Percentiles rank a stretch among this genome's conserved stretches.
These are phyloP conservation scores for Scopus umbretta DNA, from an alignment of 2,113 vertebrate species.

Conservation along the genomic window DNA sequence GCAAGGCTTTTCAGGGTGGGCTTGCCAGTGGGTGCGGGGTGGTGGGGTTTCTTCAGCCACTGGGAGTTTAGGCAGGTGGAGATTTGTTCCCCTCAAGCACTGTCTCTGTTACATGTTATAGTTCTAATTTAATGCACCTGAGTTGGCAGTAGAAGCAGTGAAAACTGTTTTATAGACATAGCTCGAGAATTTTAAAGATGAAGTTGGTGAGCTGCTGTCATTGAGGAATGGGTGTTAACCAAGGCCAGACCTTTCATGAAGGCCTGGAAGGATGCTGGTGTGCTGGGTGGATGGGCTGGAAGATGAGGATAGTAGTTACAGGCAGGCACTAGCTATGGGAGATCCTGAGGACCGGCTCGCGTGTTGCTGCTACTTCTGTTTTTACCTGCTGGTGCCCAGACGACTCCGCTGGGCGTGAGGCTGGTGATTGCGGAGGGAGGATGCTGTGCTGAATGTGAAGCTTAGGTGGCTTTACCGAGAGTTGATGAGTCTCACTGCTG, in stretches of 20 bases:
- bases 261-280: background rate
- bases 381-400: rapidly evolving
- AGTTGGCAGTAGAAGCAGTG: background rate
- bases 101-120: background rate
- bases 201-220: background rate
- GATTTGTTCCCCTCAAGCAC: background rate
- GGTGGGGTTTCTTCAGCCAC: background rate
- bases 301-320: background rate
- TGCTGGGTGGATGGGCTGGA: rapidly evolving
- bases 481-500: rapidly evolving
- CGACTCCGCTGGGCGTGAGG: rapidly evolving
- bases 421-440: background rate
- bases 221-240: background rate
- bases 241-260: background rate
- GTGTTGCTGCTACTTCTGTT: background rate
- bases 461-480: background rate
- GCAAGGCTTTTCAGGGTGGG: background rate
- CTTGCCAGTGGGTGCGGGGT: background rate
- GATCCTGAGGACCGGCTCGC: background rate
- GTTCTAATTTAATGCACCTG: background rate
- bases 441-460: rapidly evolving
- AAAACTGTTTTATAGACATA: background rate
- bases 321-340: background rate
- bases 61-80: background rate
- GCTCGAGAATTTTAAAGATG: background rate